phyloP scores from a whole-genome alignment of 2,888 invertebrate species.

The Drosophila tripunctata region DNA sequence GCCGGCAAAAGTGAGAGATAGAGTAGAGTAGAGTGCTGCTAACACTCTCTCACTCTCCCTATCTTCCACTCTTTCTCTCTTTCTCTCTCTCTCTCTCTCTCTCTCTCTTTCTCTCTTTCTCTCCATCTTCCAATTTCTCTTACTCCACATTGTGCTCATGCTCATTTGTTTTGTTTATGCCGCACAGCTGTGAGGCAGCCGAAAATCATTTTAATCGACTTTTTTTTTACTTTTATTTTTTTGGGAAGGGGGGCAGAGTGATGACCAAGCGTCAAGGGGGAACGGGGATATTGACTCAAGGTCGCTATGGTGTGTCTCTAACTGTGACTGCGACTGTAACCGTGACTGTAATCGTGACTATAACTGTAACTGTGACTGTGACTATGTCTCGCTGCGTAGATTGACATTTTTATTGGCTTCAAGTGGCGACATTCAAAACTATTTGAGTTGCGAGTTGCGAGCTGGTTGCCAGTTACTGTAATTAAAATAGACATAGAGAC shows the following conservation, averaged over 20 bases:
- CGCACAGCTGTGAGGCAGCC: conserved; percentile 69
- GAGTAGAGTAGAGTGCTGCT: not conserved
- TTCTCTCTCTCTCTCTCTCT: not conserved
- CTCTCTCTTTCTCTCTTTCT: conserved; percentile 3
- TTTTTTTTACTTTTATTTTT: conserved; percentile 39
- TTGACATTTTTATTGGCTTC: conserved; percentile 56
- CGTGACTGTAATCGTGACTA: not conserved
- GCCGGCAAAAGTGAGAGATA: conserved; percentile 40
- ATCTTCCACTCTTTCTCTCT: not conserved
- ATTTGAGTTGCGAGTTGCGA: conserved; percentile 22
- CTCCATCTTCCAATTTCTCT: conserved; percentile 12
- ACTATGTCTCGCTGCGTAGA: conserved; percentile 16
- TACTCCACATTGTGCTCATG: conserved; percentile 19
- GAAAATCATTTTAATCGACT: conserved; percentile 60
- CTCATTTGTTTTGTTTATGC: conserved; percentile 68
- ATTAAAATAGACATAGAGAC: conserved; percentile 67
- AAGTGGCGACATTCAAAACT: conserved; percentile 54
- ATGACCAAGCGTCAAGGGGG: conserved; percentile 3
- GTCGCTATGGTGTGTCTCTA: conserved; percentile 25
- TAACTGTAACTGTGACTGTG: not conserved
- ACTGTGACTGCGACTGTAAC: not conserved
- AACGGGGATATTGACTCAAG: conserved; percentile 25
- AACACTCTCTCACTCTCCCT: not conserved
- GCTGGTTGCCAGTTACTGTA: conserved; percentile 55
- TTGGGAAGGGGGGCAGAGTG: conserved; percentile 1